Evolutionary conservation across 2,797 vertebrate species (phyloP), one percentile per base, ranked within the genome.

Genomic region (Staurois parvus): DNA sequence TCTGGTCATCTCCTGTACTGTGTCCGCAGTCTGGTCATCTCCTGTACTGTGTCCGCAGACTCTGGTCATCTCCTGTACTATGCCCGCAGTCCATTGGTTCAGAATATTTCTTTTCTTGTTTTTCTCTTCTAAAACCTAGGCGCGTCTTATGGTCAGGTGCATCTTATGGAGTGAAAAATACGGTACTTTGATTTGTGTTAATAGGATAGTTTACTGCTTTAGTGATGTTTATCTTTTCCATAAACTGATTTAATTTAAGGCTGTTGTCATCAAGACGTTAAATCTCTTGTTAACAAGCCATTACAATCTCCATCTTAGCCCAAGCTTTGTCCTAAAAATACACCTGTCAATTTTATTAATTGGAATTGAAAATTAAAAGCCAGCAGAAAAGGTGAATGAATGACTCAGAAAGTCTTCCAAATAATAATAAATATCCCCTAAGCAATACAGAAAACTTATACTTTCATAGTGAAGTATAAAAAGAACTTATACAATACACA

Each of bases 401-500:
- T n/a, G 48, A 0, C 12, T 76, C 12, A 32, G 24, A 45, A 80
- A 75, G 62, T 42, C 24, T 15, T 34, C 56, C 24, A 29, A 79
- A 74, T 87, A 29, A 84, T 83, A 78, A 81, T 88, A 62, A 78
- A 0, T 42, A 30, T 86, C 89, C 88, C 85, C 79, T 75, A 89
- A 91, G 86, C 29, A 90, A 84, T 4, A 26, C 80, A 69, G 62
- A 34, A 70, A 88, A 83, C 80, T 76, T 64, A 88, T 73, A 68
- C 26, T 79, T 64, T 32, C 83, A 83, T 59, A 62, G 75, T 87
- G 87, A 86, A 88, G 87, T 90, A 91, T 73, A 77, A 87, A 62
- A 59, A n/a, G n/a, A n/a, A n/a, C n/a, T n/a, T n/a, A n/a, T n/a
- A 80, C 90, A 89, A 85, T 78, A 66, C 90, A 37, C 88, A 91